Percentiles rank a stretch among this genome's conserved stretches.
These are phyloP conservation scores for Tholera decimalis DNA, from an alignment of 2,888 invertebrate species.

Conservation along the genomic window DNA sequence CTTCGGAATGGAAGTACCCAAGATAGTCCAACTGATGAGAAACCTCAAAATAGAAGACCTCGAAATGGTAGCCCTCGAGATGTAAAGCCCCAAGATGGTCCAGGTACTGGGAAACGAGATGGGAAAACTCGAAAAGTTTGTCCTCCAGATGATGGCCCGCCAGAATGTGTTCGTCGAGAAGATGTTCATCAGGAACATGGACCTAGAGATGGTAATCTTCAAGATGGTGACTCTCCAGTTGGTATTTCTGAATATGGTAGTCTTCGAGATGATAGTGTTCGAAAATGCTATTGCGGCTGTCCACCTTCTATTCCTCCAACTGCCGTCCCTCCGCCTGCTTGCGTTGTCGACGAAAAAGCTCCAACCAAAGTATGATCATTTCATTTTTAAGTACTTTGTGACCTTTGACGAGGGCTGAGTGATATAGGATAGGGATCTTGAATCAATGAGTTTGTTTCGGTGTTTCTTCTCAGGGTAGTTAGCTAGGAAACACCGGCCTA, in stretches of 20 bases:
- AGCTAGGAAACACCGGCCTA: not conserved
- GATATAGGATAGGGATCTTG: not conserved
- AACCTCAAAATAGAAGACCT: not conserved
- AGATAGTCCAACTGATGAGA: too few species aligned
- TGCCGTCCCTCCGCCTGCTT: not conserved
- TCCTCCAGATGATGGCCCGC: not conserved
- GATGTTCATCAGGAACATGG: too few species aligned
- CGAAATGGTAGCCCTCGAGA: not conserved
- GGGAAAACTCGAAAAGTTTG: not conserved
- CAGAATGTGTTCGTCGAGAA: not conserved
- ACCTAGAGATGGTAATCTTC: too few species aligned
- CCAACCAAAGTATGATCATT: constrained; percentile 5
- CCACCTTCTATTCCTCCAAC: not conserved
- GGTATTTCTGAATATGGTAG: not conserved
- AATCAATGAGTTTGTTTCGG: not conserved
- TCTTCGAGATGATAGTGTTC: not conserved
- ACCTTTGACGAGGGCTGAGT: not conserved
- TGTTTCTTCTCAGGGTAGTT: too few species aligned
- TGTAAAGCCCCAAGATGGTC: not conserved
- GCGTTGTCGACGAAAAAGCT: not conserved
- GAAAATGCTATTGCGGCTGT: not conserved
- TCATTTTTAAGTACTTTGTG: not conserved
- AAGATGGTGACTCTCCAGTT: not conserved
- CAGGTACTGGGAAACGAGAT: too few species aligned
- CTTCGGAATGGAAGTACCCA: too few species aligned